Percentiles rank a stretch among this genome's conserved stretches.
Evolutionary conservation across 2,797 vertebrate species (phyloP).

Genomic region (Lagocephalus sceleratus): DNA sequence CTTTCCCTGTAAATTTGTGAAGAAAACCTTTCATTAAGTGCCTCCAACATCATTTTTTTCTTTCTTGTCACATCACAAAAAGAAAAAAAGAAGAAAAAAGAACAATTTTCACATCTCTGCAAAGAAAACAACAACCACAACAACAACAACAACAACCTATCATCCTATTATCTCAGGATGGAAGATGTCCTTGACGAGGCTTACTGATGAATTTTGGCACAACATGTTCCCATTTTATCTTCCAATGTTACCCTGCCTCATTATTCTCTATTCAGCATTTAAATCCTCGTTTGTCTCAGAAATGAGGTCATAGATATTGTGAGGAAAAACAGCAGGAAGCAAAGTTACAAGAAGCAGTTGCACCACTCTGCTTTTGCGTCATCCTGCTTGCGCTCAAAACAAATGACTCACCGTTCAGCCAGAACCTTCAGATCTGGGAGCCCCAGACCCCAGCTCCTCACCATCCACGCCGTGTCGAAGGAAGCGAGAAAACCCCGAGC

Average conservation of each 20-base stretch:
- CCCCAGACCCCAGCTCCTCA: constrained; percentile 85
- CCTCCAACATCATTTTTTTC: not conserved
- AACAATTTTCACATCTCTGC: not conserved
- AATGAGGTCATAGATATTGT: not conserved
- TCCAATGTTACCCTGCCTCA: not conserved
- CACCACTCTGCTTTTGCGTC: not conserved
- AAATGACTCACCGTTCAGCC: constrained; percentile 81
- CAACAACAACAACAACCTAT: not conserved
- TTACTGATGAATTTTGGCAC: not conserved
- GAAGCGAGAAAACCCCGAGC: constrained; percentile 89
- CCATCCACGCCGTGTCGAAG: constrained; percentile 92
- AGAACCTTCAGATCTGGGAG: constrained; percentile 78
- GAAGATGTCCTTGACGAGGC: constrained; percentile 1
- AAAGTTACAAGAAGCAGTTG: constrained; percentile 5
- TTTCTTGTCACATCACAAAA: constrained; percentile 12
- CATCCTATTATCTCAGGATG: constrained; percentile 13
- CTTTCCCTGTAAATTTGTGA: constrained; percentile 80
- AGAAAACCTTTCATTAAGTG: not conserved
- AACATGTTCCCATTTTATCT: not conserved
- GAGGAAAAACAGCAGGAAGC: not conserved
- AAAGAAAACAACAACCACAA: constrained; percentile 10
- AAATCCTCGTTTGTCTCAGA: not conserved
- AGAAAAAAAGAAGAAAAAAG: not conserved
- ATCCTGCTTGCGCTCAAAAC: not conserved
- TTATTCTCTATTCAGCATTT: not conserved